Conservation (phyloP, 2,797 vertebrate genomes). For the Pempheris klunzingeri region DNA sequence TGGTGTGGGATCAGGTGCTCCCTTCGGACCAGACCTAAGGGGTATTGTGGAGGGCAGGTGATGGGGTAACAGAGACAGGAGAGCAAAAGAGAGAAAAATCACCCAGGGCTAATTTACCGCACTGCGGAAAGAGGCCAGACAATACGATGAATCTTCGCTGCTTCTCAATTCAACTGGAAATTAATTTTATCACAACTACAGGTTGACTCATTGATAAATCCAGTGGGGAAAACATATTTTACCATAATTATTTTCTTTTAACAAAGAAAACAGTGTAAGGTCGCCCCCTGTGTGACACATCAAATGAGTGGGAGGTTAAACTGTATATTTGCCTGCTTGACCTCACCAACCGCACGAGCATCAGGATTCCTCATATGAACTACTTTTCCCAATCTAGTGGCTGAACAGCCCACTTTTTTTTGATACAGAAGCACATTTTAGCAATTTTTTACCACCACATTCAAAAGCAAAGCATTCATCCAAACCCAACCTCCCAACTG, state of each 20-base stretch:
- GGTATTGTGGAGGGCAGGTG: constrained; percentile 66
- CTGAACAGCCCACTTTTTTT: background rate
- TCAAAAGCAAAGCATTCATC: constrained; percentile 13
- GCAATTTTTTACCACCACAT: background rate
- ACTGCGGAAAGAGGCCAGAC: constrained; percentile 79
- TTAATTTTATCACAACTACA: constrained; percentile 66
- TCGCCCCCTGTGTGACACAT: constrained; percentile 18
- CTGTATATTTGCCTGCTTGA: constrained; percentile 24
- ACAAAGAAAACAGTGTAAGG: constrained; percentile 11
- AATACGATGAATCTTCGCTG: constrained; percentile 74
- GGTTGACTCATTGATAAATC: constrained; percentile 56
- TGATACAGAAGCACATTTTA: background rate
- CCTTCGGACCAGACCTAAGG: constrained; percentile 47
- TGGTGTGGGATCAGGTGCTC: constrained; percentile 64
- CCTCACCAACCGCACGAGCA: constrained; percentile 21
- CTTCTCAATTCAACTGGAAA: constrained; percentile 72
- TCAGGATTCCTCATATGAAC: constrained; percentile 4
- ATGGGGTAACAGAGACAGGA: constrained; percentile 68
- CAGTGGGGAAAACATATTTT: constrained; percentile 34
- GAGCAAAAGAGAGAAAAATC: constrained; percentile 73
- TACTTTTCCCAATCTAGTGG: background rate
- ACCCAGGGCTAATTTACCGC: constrained; percentile 81
- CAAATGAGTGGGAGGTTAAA: constrained; percentile 13
- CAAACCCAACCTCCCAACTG: constrained; percentile 19
- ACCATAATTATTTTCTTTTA: constrained; percentile 9